These are phyloP conservation scores for Morinoia aosen DNA, from an alignment of 2,888 invertebrate species.

Conservation along the genomic window DNA sequence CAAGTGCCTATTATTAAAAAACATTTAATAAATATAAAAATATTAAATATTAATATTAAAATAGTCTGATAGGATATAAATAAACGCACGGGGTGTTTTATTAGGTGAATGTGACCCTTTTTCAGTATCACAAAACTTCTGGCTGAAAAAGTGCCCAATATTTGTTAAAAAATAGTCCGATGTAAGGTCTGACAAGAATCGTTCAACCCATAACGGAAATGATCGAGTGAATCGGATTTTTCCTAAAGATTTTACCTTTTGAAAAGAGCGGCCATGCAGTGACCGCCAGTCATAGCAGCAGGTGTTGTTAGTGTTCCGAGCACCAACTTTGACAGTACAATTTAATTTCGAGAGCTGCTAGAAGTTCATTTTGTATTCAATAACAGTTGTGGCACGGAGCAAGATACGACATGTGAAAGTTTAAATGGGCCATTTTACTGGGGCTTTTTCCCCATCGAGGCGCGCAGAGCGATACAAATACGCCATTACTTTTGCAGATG, in stretches of 20 bases:
- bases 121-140: too few species aligned
- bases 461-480: neutral
- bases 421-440: constrained; percentile 1
- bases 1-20: neutral
- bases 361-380: constrained; percentile 42
- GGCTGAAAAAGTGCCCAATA: neutral
- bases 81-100: too few species aligned
- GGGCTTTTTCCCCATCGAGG: neutral
- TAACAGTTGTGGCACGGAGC: neutral
- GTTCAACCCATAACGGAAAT: neutral
- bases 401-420: constrained; percentile 30
- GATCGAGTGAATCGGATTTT: neutral
- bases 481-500: neutral
- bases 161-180: too few species aligned
- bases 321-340: neutral
- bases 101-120: too few species aligned
- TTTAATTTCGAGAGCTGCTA: constrained; percentile 14
- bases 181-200: neutral
- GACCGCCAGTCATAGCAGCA: neutral
- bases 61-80: too few species aligned
- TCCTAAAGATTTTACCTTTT: neutral
- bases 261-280: neutral
- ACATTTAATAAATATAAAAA: too few species aligned
- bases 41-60: too few species aligned
- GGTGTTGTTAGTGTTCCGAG: neutral